Conservation (phyloP, 2,888 invertebrate genomes). For the Stramonita haemastoma region DNA sequence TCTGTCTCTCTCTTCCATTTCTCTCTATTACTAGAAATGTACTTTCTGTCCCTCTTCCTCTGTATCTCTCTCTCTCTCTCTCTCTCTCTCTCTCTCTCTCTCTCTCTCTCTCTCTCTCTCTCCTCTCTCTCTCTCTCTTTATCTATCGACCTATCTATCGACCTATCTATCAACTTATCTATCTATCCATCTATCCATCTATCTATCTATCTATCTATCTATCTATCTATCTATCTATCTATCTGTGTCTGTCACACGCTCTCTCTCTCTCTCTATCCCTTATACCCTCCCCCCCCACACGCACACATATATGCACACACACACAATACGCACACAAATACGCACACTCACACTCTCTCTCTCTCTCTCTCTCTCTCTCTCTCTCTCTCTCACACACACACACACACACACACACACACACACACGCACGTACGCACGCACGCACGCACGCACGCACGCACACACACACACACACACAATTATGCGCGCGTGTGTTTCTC, state of each 20-base stretch:
- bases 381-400: not conserved
- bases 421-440: conserved; percentile 7
- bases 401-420: conserved; percentile 26
- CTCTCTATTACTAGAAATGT: not conserved
- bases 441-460: conserved; percentile 23
- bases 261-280: not conserved
- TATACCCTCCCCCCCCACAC: not conserved
- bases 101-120: no score
- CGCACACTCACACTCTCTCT: not conserved
- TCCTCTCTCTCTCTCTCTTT: no score
- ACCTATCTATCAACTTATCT: no score
- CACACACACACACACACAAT: conserved; percentile 29
- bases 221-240: not conserved
- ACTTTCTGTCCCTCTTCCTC: not conserved
- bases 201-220: no score
- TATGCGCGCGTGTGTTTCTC: not conserved
- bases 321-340: not conserved
- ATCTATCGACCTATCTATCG: no score
- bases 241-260: not conserved
- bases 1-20: not conserved
- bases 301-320: not conserved
- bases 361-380: not conserved
- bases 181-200: no score
- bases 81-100: no score
- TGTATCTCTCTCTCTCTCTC: no score